A percentile compares a stretch with the other conserved stretches of the same genome.
Evolutionary conservation across 1,140 invertebrate species (phyloP).

Genomic region (Brachionus sp.): DNA sequence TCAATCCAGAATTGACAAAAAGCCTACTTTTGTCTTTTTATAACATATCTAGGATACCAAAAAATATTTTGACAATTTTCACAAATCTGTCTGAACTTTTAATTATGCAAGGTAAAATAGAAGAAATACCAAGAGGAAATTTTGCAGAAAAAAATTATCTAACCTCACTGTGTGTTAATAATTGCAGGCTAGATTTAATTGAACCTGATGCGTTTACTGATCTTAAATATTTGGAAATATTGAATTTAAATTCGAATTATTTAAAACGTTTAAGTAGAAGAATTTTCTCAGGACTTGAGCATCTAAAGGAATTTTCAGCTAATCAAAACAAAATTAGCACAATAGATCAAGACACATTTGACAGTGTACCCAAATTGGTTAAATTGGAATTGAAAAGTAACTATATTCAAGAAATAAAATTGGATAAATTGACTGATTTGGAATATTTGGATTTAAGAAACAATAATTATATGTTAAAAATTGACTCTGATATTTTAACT

Average conservation of each 20-base stretch:
- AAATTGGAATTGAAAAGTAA: background rate
- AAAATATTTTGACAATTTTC: background rate
- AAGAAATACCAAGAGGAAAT: background rate
- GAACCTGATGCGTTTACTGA: background rate
- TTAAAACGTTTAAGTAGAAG: background rate
- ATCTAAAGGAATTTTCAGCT: background rate
- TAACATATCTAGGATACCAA: background rate
- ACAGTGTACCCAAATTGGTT: background rate
- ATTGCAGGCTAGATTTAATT: background rate
- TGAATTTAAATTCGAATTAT: background rate
- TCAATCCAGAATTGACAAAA: background rate
- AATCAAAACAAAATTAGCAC: background rate
- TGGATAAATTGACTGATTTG: background rate
- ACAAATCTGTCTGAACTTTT: background rate
- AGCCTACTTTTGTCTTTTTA: background rate
- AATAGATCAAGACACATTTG: background rate
- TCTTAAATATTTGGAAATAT: background rate
- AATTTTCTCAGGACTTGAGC: background rate
- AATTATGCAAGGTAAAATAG: background rate
- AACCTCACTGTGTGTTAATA: background rate
- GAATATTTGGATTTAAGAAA: background rate
- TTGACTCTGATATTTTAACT: background rate
- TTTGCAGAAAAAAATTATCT: background rate
- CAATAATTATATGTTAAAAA: background rate
- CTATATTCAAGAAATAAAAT: background rate